These are phyloP conservation scores for Laterallus jamaicensis DNA, from an alignment of 2,113 vertebrate species.

Conservation along the genomic window DNA sequence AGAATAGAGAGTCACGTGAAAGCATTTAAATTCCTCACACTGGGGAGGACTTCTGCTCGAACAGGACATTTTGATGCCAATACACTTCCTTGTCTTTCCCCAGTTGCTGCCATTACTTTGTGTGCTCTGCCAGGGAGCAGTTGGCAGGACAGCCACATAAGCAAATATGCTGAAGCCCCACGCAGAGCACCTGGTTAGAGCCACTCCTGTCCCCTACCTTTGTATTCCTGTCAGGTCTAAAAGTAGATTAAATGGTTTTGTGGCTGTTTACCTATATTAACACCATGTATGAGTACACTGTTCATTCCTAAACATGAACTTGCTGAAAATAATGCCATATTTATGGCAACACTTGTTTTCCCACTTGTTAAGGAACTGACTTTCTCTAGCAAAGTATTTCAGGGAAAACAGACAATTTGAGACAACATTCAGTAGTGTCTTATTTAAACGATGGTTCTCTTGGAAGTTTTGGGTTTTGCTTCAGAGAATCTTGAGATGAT, in stretches of 20 bases:
- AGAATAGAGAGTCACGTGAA: conserved; percentile 5
- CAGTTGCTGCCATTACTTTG: background rate
- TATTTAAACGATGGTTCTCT: background rate
- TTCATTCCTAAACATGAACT: background rate
- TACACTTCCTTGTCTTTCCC: background rate
- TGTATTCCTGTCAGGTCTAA: background rate
- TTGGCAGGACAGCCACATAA: background rate
- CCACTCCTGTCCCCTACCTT: background rate
- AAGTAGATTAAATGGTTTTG: background rate
- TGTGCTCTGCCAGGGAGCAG: background rate
- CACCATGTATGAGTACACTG: background rate
- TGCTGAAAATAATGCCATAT: background rate
- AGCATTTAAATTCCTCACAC: conserved; percentile 21
- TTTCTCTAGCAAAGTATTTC: background rate
- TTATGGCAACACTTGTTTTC: background rate
- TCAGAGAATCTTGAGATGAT: background rate
- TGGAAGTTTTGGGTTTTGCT: background rate
- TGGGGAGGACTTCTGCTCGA: background rate
- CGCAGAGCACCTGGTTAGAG: background rate
- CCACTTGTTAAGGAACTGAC: background rate
- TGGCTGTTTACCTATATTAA: background rate
- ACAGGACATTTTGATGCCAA: background rate
- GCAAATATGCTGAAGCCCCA: background rate
- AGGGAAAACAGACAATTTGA: background rate
- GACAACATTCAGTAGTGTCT: background rate